Conservation (phyloP, 2,888 invertebrate species). For the Tolmerus cingulatus region DNA sequence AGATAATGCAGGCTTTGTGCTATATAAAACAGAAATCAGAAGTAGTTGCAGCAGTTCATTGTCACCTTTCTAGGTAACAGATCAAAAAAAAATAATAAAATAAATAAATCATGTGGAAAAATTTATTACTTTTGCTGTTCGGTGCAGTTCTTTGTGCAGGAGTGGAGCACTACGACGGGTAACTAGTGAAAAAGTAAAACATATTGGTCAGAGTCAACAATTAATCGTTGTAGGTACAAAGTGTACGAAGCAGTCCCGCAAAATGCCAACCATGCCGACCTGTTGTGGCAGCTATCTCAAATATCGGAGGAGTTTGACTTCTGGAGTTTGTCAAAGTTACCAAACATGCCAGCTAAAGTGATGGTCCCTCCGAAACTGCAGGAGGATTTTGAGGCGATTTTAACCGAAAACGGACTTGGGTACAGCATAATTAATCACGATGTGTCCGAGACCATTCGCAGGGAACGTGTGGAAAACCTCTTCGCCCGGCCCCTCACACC, state of each 20-base stretch:
- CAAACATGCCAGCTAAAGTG: not conserved
- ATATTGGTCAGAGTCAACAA: not conserved
- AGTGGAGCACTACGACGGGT: not conserved
- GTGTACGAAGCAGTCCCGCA: not conserved
- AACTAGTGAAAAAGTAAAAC: not conserved
- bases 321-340: conserved; percentile 4
- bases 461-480: not conserved
- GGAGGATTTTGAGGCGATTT: not conserved
- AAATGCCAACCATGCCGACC: not conserved
- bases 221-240: not conserved
- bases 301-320: conserved; percentile 8
- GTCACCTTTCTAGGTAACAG: not conserved
- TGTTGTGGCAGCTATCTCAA: not conserved
- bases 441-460: not conserved
- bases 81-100: not conserved
- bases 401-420: not conserved
- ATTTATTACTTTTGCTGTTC: not conserved
- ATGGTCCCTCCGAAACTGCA: not conserved
- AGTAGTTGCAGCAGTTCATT: not conserved
- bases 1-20: not conserved
- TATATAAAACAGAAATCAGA: not conserved
- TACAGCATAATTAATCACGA: not conserved
- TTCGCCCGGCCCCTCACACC: not conserved
- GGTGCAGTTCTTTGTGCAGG: not conserved
- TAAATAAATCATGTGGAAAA: not conserved